Evolutionary conservation across 2,888 invertebrate species (phyloP).

Genomic region (Actias luna): DNA sequence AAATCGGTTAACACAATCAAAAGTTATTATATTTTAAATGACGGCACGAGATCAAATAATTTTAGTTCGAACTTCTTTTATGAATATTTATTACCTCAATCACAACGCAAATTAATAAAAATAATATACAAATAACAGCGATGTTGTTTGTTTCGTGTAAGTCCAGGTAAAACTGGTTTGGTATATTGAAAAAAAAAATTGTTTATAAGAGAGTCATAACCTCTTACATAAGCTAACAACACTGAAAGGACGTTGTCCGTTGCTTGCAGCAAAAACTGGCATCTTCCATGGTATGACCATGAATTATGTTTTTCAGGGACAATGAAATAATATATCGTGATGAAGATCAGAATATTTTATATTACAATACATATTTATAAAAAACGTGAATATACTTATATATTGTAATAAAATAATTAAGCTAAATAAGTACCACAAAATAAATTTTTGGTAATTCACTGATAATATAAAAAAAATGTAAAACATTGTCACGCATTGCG

Average conservation of each 20-base stretch:
- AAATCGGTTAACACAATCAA: no score
- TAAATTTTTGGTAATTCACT: no score
- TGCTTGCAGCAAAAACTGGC: constrained; percentile 51
- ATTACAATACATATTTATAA: no score
- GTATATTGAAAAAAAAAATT: not conserved
- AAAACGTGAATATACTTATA: no score
- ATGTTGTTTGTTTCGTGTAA: not conserved
- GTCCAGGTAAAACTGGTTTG: not conserved
- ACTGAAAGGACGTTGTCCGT: constrained; percentile 50
- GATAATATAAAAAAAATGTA: no score
- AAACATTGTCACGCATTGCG: no score
- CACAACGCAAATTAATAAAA: not conserved
- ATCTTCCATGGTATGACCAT: constrained; percentile 39
- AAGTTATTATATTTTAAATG: no score
- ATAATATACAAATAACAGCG: not conserved
- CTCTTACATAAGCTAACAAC: constrained; percentile 37
- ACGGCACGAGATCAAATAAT: no score
- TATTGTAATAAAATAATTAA: no score
- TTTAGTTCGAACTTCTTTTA: no score
- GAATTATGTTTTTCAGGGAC: not conserved
- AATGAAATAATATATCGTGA: not conserved
- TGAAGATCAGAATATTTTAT: not conserved
- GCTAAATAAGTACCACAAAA: no score
- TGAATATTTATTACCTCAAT: no score
- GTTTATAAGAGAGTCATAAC: constrained; percentile 18